Conservation (phyloP, 2,888 invertebrate species). For the Agapostemon virescens region DNA sequence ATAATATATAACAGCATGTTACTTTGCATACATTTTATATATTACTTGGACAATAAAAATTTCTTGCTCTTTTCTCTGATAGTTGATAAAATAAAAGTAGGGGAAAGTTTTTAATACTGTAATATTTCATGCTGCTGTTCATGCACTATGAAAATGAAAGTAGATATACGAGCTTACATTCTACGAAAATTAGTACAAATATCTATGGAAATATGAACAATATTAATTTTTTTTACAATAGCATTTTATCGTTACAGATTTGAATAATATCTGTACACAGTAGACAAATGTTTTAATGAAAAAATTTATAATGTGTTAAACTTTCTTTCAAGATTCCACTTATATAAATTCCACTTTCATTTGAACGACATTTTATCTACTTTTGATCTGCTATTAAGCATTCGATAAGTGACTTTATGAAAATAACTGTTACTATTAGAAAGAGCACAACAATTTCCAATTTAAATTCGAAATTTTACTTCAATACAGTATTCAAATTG, state of each 20-base stretch:
- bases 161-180: constrained; percentile 36
- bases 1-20: constrained; percentile 43
- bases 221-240: constrained; percentile 35
- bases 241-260: constrained; percentile 23
- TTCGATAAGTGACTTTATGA: not conserved
- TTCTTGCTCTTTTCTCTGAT: not conserved
- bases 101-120: not conserved
- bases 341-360: not conserved
- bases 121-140: constrained; percentile 52
- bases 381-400: not conserved
- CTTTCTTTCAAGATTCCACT: not conserved
- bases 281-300: constrained; percentile 51
- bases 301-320: constrained; percentile 12
- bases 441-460: not conserved
- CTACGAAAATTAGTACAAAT: constrained; percentile 34
- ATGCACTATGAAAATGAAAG: constrained; percentile 21
- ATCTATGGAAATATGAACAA: constrained; percentile 24
- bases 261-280: constrained; percentile 6
- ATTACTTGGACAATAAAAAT: not conserved
- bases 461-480: not conserved
- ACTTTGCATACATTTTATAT: not conserved
- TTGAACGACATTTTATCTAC: not conserved
- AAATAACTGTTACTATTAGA: not conserved
- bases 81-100: not conserved
- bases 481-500: not conserved